These are phyloP conservation scores for Leptinotarsa juncta DNA, from an alignment of 2,888 invertebrate species.

Conservation along the genomic window DNA sequence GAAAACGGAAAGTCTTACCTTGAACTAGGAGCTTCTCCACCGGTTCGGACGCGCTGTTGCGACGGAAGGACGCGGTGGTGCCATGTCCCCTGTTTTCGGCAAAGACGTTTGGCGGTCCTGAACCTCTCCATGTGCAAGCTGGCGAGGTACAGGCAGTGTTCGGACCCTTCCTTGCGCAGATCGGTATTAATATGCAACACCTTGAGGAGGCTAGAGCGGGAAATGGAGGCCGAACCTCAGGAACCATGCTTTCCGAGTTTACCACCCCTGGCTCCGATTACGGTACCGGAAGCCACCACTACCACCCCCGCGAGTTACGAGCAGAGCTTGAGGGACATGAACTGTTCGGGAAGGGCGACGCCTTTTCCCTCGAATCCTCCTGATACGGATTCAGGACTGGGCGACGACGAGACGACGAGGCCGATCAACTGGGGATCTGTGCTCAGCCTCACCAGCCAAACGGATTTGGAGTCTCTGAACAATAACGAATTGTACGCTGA, in stretches of 20 bases:
- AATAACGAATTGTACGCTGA: conserved; percentile 84
- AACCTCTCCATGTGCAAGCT: conserved; percentile 93
- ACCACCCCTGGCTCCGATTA: conserved; percentile 63
- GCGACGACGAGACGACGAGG: conserved; percentile 77
- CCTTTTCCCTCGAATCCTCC: conserved; percentile 72
- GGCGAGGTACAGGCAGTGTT: conserved; percentile 86
- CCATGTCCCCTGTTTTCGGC: conserved; percentile 86
- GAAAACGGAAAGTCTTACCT: conserved; percentile 92
- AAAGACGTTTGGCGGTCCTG: conserved; percentile 87
- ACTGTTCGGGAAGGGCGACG: conserved; percentile 74
- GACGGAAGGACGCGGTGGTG: conserved; percentile 73
- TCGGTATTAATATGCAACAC: conserved; percentile 96
- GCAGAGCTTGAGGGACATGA: conserved; percentile 66
- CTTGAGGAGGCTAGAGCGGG: conserved; percentile 72
- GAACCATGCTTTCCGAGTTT: conserved; percentile 64
- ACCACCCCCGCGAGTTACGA: conserved; percentile 58
- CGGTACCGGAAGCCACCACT: conserved; percentile 21
- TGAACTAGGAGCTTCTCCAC: conserved; percentile 79
- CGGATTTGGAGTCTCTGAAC: conserved; percentile 84
- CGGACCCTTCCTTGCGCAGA: conserved; percentile 88
- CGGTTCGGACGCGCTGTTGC: conserved; percentile 62
- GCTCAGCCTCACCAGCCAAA: conserved; percentile 86
- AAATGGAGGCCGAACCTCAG: conserved; percentile 80
- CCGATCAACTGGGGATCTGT: conserved; percentile 94
- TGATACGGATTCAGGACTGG: conserved; percentile 81